Evolutionary conservation across 1,140 invertebrate species (phyloP).

Genomic region (Penaeus japonicus): DNA sequence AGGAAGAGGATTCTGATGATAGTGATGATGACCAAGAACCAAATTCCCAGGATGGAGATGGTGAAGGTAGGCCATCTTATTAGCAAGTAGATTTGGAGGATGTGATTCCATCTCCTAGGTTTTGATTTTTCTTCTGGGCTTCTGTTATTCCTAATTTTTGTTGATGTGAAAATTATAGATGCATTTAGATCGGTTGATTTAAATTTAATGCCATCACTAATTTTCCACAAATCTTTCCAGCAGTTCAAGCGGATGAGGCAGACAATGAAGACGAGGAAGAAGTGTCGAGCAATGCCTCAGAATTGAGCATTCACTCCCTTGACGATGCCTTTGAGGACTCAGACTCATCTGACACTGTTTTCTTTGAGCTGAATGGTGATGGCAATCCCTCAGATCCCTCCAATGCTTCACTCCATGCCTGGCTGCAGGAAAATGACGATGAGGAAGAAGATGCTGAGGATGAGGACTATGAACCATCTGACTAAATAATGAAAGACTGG

Average conservation of each 20-base stretch:
- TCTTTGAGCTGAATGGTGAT: conserved; percentile 65
- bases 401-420: conserved; percentile 29
- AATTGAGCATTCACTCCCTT: not conserved
- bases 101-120: too few relatives aligned
- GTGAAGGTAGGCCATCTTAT: too few relatives aligned
- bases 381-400: conserved; percentile 18
- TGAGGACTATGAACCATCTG: conserved; percentile 26
- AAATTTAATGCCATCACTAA: too few relatives aligned
- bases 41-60: too few relatives aligned
- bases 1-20: conserved; percentile 61
- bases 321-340: not conserved
- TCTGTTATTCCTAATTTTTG: too few relatives aligned
- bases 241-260: too few relatives aligned
- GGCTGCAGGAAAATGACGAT: conserved; percentile 25
- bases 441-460: conserved; percentile 28
- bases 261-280: conserved; percentile 25
- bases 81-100: too few relatives aligned
- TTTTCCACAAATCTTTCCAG: too few relatives aligned
- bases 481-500: not conserved
- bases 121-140: too few relatives aligned
- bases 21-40: not conserved
- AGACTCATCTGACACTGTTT: conserved; percentile 43
- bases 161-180: too few relatives aligned
- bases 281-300: not conserved
- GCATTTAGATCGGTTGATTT: too few relatives aligned